phyloP scores from a whole-genome alignment of 2,888 invertebrate genomes.

The Artemia sinica region DNA sequence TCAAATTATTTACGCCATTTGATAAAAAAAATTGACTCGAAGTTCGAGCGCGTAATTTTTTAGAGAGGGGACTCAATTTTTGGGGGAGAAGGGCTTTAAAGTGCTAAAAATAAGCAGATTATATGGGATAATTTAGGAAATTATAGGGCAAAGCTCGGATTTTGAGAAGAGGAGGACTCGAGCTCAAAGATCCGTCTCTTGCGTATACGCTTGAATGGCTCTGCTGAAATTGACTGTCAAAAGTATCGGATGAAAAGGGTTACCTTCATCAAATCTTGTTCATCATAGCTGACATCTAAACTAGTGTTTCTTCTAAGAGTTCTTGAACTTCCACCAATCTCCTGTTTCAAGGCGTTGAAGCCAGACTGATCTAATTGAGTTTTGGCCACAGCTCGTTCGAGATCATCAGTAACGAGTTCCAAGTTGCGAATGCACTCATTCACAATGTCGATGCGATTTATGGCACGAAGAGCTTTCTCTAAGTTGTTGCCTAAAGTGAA shows the following conservation, averaged over 20 bases:
- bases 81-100: no score
- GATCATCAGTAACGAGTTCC: slow-evolving; percentile 57
- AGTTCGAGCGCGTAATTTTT: no score
- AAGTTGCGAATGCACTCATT: slow-evolving; percentile 61
- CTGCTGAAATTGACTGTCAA: no score
- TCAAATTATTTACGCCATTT: no score
- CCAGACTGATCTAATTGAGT: slow-evolving; percentile 44
- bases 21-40: no score
- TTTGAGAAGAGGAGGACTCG: no score
- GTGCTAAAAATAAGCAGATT: no score
- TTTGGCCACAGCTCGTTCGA: slow-evolving; percentile 48
- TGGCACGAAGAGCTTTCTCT: slow-evolving; percentile 63
- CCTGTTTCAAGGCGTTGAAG: slow-evolving; percentile 46
- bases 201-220: no score
- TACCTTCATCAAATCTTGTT: slow-evolving; percentile 52
- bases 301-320: slow-evolving; percentile 48
- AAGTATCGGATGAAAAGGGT: slow-evolving; percentile 23
- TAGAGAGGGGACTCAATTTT: no score
- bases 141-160: no score
- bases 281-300: slow-evolving; percentile 40
- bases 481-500: slow-evolving; percentile 45
- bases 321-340: slow-evolving; percentile 42
- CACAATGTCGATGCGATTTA: slow-evolving; percentile 79
- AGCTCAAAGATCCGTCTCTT: no score
- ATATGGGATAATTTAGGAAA: no score